phyloP scores from a whole-genome alignment of 2,113 vertebrate genomes.

The Labrus mixtus region DNA sequence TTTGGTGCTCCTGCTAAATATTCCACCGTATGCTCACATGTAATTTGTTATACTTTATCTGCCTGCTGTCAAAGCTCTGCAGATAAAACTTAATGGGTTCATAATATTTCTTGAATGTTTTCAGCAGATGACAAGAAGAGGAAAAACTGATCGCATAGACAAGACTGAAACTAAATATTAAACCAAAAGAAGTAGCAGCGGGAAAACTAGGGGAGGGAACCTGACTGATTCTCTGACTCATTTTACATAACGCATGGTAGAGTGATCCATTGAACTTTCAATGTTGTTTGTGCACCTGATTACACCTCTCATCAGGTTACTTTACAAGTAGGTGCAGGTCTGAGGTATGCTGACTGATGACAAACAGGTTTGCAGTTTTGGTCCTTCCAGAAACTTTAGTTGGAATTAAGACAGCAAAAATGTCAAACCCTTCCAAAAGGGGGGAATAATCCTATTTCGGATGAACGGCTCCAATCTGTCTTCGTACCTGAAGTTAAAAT shows the following conservation, averaged over 20 bases:
- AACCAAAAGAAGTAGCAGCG: too few species aligned
- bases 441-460: constrained; percentile 56
- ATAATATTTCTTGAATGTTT: too few species aligned
- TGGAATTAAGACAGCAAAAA: constrained; percentile 40
- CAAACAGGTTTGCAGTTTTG: constrained; percentile 43
- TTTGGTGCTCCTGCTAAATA: not conserved
- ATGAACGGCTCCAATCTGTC: constrained; percentile 40
- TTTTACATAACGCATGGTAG: not conserved
- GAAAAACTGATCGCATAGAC: not conserved
- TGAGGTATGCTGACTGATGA: constrained; percentile 41
- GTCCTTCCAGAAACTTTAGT: constrained; percentile 36
- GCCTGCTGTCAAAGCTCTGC: not conserved
- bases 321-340: constrained; percentile 23
- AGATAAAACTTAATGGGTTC: too few species aligned
- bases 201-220: too few species aligned
- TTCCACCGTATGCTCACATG: not conserved
- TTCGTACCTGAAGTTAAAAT: constrained; percentile 56
- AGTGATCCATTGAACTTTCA: constrained; percentile 17
- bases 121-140: too few species aligned
- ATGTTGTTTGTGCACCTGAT: constrained; percentile 17
- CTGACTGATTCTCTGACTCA: not conserved
- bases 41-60: not conserved
- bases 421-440: constrained; percentile 55
- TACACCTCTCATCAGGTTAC: constrained; percentile 19
- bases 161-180: not conserved